A percentile compares a stretch with the other conserved stretches of the same genome.
Conservation (phyloP, 2,797 vertebrate genomes). For the Acropternis orthonyx region DNA sequence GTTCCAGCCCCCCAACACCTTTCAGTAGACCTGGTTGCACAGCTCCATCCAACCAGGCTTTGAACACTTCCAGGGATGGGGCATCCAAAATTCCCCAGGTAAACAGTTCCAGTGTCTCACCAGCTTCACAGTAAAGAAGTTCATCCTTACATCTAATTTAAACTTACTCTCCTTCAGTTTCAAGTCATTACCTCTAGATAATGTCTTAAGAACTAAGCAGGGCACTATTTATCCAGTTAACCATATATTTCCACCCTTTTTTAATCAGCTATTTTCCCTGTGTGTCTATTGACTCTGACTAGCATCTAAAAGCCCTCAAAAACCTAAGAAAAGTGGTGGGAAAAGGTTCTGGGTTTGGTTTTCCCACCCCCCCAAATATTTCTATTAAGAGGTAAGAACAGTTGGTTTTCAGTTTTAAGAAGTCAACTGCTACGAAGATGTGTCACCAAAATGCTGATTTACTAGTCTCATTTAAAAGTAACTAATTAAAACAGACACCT, state of each 20-base stretch:
- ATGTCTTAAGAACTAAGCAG: background rate
- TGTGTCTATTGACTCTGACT: background rate
- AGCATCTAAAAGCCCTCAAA: background rate
- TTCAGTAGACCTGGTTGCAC: background rate
- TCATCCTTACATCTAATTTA: background rate
- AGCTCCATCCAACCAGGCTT: background rate
- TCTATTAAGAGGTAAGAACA: background rate
- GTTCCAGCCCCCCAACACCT: background rate
- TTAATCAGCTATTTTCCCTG: background rate
- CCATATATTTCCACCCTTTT: background rate
- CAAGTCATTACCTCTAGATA: background rate
- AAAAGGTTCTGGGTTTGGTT: background rate
- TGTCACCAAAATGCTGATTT: background rate
- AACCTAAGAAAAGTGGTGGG: background rate
- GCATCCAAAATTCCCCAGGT: background rate
- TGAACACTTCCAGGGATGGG: background rate
- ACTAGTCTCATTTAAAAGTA: background rate
- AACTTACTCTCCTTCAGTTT: background rate
- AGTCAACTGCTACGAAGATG: background rate
- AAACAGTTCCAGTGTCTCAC: background rate
- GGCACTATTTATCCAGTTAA: background rate
- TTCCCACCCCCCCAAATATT: background rate
- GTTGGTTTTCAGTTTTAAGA: background rate
- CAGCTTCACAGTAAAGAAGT: background rate
- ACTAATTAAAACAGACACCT: background rate